Base-by-base conservation (phyloP, 2,888 invertebrate species). In the Bruchidius siliquastri region DNA sequence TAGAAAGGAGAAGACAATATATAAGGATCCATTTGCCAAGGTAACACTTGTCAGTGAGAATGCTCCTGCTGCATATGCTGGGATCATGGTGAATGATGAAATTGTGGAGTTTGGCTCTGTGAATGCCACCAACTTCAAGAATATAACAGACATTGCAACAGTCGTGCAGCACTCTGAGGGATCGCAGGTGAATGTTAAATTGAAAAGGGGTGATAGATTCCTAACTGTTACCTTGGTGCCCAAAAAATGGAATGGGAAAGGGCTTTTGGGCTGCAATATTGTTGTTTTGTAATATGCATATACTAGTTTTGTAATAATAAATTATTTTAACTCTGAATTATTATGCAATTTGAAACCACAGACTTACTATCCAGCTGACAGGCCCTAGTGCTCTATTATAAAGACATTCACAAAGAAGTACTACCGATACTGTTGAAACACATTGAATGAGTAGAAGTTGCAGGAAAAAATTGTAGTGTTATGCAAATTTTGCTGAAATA, bases 41-140 rank as follows among this genome's bases (percentile, higher is more conserved):
- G 90, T 97, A 0, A 93, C 92, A 76, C 85, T 91, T 72, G 94
- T 97, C 6, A 91, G 91, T 70, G 87, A 90, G 70, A 92, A 92
- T 26, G 96, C 96, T 0, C 96, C 96, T 18, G 95, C 96, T n/a
- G 92, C 93, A 82, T 85, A 89, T 79, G 94, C 94, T 72, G 95
- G 95, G 0, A 87, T 96, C 6, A 87, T 88, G 77, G 88, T 89
- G 66, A 89, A 91, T 20, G 96, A 96, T 85, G 88, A 90, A 77
- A 88, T 96, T 20, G 82, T 94, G 2, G 90, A 94, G 80, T 95
- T 96, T 85, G 96, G 96, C 6, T 92, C 94, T 0, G 87, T 96
- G 10, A 93, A 92, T 83, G 86, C 88, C 0, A 86, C 84, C 6
- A 96, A 96, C 86, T 96, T 93, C 82, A 88, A 88, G 70, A 89